Base-by-base conservation (phyloP, 2,797 vertebrate genomes). In the Helicolenus hilgendorfi region DNA sequence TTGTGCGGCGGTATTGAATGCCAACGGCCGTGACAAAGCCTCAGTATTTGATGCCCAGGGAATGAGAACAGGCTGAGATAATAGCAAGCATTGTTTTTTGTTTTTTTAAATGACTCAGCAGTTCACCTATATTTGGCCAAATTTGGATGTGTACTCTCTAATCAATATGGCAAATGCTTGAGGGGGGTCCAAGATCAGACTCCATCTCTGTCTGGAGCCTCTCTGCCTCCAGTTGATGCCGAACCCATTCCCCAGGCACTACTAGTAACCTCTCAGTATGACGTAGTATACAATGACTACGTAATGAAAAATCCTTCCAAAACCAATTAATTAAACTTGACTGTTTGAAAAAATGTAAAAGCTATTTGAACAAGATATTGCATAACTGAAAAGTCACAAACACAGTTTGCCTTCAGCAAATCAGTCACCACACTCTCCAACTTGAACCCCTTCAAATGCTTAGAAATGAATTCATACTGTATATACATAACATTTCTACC, bases 161-260 rank as follows among this genome's bases (percentile, higher is more conserved):
- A 82, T 87, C 75, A 89, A 87, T 78, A 88, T 73, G 31, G 55
- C 2, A 64, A 89, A 85, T 83, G 69, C 63, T 76, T 65, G n/a
- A 82, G 7, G 82, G 55, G 31, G 78, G 84, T 86, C 81, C 20
- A 89, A 91, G 91, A 86, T 89, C 86, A 92, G 86, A 78, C 89
- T 87, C 79, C 72, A 78, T 71, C 53, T 81, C 53, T 78, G 84
- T 90, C 77, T 91, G 77, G 79, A 89, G 87, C 87, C 88, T 84
- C 84, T 72, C 10, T 1, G 67, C 55, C 55, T 89, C 81, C 62
- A 70, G 60, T 86, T 81, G 79, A 31, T 85, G 69, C 67, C 49
- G 68, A 92, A 82, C 79, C 71, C 56, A 68, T 80, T 87, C 72
- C 84, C 85, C 62, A 15, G 83, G 55, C 76, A 58, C 60, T n/a